Base-by-base conservation (phyloP, 2,888 invertebrate genomes). In the Xanthorhoe spadicearia region DNA sequence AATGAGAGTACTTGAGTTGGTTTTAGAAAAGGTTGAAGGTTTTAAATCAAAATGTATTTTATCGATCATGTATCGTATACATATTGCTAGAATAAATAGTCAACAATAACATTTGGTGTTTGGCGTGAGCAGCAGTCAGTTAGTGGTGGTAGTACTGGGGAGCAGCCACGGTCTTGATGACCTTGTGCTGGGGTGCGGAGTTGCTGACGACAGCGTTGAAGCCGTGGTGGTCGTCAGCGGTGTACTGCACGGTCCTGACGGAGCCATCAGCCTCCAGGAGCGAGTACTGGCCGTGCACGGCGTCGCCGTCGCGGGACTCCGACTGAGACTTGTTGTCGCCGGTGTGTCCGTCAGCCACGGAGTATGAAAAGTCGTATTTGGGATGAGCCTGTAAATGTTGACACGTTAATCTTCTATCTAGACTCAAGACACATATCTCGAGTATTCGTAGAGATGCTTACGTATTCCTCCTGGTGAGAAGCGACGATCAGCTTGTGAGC, bases 261-360 rank as follows among this genome's bases (percentile, higher is more conserved):
- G 94, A 94, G 78, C 94, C 94, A 77, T 94, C 94, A 56, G 94
- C 92, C 78, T 94, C 94, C 71, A 91, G 89, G 75, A 94, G 84
- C n/a, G 93, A 92, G 89, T 94, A 94, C 13, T 90, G 88, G 76
- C 94, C 94, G 80, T 92, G 92, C 71, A 94, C 94, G 0, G 87
- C 91, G 74, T 94, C 94, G 50, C 94, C 94, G 75, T 94, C 94
- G 72, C 92, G 88, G 69, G 80, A 76, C 80, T 94, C 94, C 70
- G 93, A 91, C 82, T 94, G 94, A 68, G 89, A 87, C 85, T 94
- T 94, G 84, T 92, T 88, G 87, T 94, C 94, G 53, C 94, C 94
- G 80, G 94, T 94, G 83, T 94, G 93, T 23, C 89, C 85, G 79
- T 94, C 94, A 71, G 93, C 88, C 1, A 94, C 94, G 32, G 93